Conservation (phyloP, 2,888 invertebrate genomes). For the Caenorhabditis sp. region DNA sequence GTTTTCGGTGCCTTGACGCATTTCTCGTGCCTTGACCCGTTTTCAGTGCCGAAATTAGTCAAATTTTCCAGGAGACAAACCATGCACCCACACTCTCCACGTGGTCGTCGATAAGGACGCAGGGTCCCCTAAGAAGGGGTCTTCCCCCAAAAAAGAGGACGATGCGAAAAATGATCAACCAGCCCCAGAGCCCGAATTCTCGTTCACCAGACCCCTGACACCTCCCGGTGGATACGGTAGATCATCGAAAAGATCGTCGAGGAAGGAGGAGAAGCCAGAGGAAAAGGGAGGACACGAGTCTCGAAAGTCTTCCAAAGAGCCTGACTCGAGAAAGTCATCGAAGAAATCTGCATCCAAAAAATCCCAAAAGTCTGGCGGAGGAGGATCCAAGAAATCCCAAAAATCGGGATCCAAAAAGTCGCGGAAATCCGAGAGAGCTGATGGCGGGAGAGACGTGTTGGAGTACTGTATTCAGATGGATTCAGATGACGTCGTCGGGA, state of each 20-base stretch:
- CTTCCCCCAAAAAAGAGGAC: background rate
- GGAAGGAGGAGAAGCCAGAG: slow-evolving; percentile 15
- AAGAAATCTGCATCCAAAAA: slow-evolving; percentile 4
- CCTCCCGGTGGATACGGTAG: background rate
- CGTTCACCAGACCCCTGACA: background rate
- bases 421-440: background rate
- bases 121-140: background rate
- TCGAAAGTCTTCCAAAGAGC: background rate
- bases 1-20: background rate
- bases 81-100: slow-evolving; percentile 14
- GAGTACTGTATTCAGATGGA: background rate
- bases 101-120: background rate
- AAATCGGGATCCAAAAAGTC: slow-evolving; percentile 3
- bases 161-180: background rate
- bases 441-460: background rate
- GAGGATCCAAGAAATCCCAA: slow-evolving; percentile 12
- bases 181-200: background rate
- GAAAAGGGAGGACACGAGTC: background rate
- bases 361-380: background rate
- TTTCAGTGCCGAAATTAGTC: background rate
- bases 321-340: background rate
- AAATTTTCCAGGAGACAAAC: slow-evolving; percentile 18
- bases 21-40: too few relatives aligned
- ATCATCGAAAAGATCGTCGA: slow-evolving; percentile 31
- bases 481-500: background rate